Conservation (phyloP, 2,797 vertebrate genomes). For the Chelmon rostratus region DNA sequence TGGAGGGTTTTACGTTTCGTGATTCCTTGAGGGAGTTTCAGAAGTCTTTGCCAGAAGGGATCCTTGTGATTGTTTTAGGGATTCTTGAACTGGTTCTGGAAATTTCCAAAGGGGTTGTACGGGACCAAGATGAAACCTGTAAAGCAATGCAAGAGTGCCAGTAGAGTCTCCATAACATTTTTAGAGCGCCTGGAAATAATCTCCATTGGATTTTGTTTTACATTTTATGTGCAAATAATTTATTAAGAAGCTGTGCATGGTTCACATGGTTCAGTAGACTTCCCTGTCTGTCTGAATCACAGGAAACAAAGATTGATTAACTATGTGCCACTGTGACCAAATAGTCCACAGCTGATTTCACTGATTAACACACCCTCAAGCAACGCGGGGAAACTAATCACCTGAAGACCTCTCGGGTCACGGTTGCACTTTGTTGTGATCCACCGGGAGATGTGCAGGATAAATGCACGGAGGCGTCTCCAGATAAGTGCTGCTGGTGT, state of each 20-base stretch:
- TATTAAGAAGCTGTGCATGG: not conserved
- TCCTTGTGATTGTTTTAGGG: not conserved
- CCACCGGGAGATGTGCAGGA: constrained; percentile 15
- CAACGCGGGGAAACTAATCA: constrained; percentile 45
- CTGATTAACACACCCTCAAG: constrained; percentile 39
- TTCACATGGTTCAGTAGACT: not conserved
- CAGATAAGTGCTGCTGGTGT: not conserved
- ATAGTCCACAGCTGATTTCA: constrained; percentile 24
- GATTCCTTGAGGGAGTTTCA: not conserved
- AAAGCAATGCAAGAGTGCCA: not conserved
- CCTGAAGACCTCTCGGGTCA: constrained; percentile 36
- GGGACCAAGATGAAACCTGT: not conserved
- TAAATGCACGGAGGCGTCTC: constrained; percentile 4
- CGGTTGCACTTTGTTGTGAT: constrained; percentile 25
- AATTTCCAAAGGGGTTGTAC: not conserved
- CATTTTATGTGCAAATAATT: not conserved
- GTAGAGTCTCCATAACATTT: not conserved
- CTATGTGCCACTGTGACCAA: not conserved
- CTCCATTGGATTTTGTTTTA: no score
- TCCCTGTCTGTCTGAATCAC: not conserved
- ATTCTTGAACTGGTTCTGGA: not conserved
- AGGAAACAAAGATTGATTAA: constrained; percentile 14
- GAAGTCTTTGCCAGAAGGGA: not conserved
- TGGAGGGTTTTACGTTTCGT: fast-evolving
- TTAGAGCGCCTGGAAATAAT: not conserved